These are phyloP conservation scores for Zophobas atratus DNA, from an alignment of 1,140 invertebrate species.

Conservation along the genomic window DNA sequence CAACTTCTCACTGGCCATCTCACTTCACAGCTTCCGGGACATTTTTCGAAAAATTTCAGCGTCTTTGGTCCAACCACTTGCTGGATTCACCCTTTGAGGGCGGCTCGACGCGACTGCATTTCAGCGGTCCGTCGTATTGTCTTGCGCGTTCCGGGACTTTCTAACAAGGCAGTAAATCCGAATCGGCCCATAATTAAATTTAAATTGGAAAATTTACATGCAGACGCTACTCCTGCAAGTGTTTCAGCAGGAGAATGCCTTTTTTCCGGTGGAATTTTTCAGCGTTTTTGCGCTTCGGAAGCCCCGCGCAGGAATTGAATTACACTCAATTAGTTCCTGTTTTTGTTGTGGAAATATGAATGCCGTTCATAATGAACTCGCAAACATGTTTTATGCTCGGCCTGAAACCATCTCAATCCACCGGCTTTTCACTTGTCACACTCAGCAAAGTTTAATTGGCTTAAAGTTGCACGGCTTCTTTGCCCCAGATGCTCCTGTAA, in stretches of 20 bases:
- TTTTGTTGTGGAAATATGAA: constrained; percentile 29
- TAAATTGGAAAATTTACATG: too few relatives aligned
- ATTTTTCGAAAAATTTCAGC: not conserved
- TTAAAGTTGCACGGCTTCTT: constrained; percentile 41
- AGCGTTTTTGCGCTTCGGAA: too few relatives aligned
- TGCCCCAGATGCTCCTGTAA: constrained; percentile 40
- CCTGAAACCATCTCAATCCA: constrained; percentile 23
- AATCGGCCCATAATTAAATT: not conserved
- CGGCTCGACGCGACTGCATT: constrained; percentile 12
- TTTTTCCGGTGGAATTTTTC: too few relatives aligned
- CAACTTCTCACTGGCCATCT: constrained; percentile 78
- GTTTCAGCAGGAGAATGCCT: too few relatives aligned
- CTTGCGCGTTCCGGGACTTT: constrained; percentile 18
- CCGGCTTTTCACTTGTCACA: constrained; percentile 42
- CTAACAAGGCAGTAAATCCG: not conserved
- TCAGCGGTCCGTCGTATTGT: constrained; percentile 5
- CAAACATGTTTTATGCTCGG: constrained; percentile 14
- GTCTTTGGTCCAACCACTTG: constrained; percentile 11
- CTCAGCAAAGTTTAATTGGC: constrained; percentile 44
- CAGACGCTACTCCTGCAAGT: too few relatives aligned
- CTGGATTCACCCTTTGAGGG: constrained; percentile 24
- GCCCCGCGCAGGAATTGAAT: not conserved
- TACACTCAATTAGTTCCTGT: constrained; percentile 2
- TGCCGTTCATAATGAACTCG: constrained; percentile 39
- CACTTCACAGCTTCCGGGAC: constrained; percentile 53